phyloP scores from a whole-genome alignment of 2,888 invertebrate genomes.

The Choristoneura rosaceana region DNA sequence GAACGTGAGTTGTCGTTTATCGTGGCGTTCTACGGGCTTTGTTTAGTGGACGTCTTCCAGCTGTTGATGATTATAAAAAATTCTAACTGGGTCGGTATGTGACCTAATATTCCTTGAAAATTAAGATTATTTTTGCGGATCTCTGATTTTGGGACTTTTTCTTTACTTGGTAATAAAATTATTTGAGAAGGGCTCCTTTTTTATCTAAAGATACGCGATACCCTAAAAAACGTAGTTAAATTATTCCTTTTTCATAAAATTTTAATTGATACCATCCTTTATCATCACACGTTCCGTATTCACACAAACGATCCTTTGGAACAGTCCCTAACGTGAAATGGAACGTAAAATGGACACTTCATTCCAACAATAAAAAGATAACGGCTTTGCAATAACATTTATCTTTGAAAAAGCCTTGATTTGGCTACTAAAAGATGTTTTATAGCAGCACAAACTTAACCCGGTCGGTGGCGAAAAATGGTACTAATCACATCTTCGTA shows the following conservation, averaged over 20 bases:
- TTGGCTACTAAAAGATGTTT: slow-evolving; percentile 33
- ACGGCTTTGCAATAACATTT: slow-evolving; percentile 40
- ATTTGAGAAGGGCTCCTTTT: too few species aligned
- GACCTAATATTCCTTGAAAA: too few species aligned
- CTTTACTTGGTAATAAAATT: too few species aligned
- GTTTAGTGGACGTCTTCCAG: too few species aligned
- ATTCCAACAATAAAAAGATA: slow-evolving; percentile 39
- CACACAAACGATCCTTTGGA: slow-evolving; percentile 4
- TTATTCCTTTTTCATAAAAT: not conserved
- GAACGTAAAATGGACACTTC: slow-evolving; percentile 39
- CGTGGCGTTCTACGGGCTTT: too few species aligned
- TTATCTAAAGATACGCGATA: too few species aligned
- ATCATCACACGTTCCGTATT: not conserved
- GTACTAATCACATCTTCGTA: slow-evolving; percentile 14
- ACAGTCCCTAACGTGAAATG: slow-evolving; percentile 27
- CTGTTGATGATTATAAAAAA: too few species aligned
- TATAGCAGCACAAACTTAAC: slow-evolving; percentile 20
- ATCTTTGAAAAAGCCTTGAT: slow-evolving; percentile 40
- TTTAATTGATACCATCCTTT: not conserved
- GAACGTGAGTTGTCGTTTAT: too few species aligned
- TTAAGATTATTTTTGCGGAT: not conserved
- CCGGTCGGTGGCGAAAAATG: slow-evolving; percentile 9
- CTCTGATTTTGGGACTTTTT: too few species aligned
- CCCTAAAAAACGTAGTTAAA: not conserved
- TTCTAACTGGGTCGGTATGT: too few species aligned